Percentiles rank a stretch among this genome's conserved stretches.
Evolutionary conservation across 2,888 invertebrate species (phyloP).

Genomic region (Apotomis betuletana): DNA sequence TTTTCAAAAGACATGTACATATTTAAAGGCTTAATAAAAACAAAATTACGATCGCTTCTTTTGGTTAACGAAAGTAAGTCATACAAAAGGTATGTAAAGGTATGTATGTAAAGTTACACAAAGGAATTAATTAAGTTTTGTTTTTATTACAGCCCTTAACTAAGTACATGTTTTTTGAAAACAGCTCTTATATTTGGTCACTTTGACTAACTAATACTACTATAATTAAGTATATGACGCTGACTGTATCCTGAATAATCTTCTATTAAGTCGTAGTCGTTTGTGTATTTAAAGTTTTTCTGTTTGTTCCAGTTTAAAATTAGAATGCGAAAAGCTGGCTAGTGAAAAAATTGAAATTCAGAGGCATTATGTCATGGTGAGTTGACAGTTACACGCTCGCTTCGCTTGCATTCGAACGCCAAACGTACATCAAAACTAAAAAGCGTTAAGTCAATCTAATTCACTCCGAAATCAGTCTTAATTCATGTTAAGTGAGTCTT

Average conservation of each 20-base stretch:
- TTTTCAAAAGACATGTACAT: too few relatives aligned
- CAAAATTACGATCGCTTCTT: too few relatives aligned
- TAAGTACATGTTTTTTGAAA: too few relatives aligned
- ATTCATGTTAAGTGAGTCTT: not conserved
- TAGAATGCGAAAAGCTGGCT: conserved; percentile 94
- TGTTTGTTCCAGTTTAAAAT: conserved; percentile 87
- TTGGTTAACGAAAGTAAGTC: too few relatives aligned
- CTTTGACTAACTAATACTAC: too few relatives aligned
- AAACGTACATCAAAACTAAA: conserved; percentile 12
- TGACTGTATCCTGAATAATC: conserved; percentile 11
- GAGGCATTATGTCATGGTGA: conserved; percentile 95
- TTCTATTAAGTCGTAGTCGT: conserved; percentile 21
- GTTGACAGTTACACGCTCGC: conserved; percentile 55
- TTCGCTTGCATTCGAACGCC: conserved; percentile 14
- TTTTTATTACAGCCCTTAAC: too few relatives aligned
- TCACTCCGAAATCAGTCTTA: not conserved
- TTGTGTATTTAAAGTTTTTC: conserved; percentile 12
- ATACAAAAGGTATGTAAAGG: too few relatives aligned
- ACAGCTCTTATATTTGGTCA: too few relatives aligned
- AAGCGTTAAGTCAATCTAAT: conserved; percentile 4
- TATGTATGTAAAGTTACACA: too few relatives aligned
- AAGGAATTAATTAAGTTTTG: too few relatives aligned
- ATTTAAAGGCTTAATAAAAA: too few relatives aligned
- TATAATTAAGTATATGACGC: too few relatives aligned
- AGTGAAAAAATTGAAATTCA: conserved; percentile 95